phyloP scores from a whole-genome alignment of 2,797 vertebrate genomes.

The Sebastes wilsoni region DNA sequence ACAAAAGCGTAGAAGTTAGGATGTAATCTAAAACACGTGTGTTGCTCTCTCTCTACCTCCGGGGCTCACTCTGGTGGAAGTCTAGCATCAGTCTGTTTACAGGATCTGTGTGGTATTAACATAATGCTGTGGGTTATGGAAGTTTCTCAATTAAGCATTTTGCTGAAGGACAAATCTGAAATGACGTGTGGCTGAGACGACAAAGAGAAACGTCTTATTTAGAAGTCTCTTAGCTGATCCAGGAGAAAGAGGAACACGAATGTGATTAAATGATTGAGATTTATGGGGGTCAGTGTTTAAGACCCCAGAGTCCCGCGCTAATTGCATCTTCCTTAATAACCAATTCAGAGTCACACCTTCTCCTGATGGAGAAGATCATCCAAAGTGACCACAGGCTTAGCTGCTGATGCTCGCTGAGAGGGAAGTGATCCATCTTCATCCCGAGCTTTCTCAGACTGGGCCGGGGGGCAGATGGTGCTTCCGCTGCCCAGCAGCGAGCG shows the following conservation, averaged over 20 bases:
- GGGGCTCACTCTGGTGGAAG: background rate
- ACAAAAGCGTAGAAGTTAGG: conserved; percentile 61
- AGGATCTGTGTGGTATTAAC: conserved; percentile 31
- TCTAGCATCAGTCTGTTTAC: conserved; percentile 43
- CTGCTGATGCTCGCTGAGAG: conserved; percentile 61
- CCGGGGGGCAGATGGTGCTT: conserved; percentile 70
- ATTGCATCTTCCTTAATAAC: conserved; percentile 66
- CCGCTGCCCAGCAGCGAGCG: conserved; percentile 53
- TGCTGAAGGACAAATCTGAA: background rate
- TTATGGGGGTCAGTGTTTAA: conserved; percentile 61
- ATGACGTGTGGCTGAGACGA: background rate
- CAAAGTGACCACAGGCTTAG: conserved; percentile 43
- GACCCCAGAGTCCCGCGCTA: conserved; percentile 55
- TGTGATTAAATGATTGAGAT: conserved; percentile 65
- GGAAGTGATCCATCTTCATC: conserved; percentile 79
- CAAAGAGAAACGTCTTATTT: conserved; percentile 24
- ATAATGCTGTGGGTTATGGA: background rate
- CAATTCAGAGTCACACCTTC: conserved; percentile 62
- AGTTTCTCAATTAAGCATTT: background rate
- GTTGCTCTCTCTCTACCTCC: conserved; percentile 23
- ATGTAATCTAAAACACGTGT: conserved; percentile 68
- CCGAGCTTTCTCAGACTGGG: conserved; percentile 34
- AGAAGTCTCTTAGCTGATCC: conserved; percentile 13
- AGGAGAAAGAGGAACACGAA: conserved; percentile 26
- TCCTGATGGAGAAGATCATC: conserved; percentile 20